A percentile compares a stretch with the other conserved stretches of the same genome.
Conservation (phyloP, 2,888 invertebrate species). For the Chrysina gloriosa region DNA sequence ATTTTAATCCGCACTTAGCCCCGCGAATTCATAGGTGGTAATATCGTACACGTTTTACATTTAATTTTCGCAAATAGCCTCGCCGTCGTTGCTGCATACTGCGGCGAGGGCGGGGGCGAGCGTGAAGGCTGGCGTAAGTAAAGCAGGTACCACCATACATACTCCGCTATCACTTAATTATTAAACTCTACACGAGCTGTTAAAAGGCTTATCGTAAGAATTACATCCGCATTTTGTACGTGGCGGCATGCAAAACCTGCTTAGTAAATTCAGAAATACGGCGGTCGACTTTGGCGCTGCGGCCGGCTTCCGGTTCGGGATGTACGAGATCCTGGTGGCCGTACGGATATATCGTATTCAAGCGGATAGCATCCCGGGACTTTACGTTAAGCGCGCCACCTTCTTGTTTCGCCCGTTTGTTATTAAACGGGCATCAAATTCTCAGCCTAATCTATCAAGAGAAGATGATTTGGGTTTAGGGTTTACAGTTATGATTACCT, state of each 20-base stretch:
- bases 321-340: neutral
- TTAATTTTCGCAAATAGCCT: conserved; percentile 33
- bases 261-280: conserved; percentile 42
- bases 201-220: conserved; percentile 44
- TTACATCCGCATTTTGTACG: conserved; percentile 30
- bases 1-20: conserved; percentile 30
- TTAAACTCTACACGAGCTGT: conserved; percentile 34
- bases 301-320: neutral
- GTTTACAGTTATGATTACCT: no score
- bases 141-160: neutral
- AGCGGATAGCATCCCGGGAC: neutral
- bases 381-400: no score
- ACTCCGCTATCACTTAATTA: conserved; percentile 45
- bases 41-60: conserved; percentile 37
- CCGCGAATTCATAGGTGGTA: conserved; percentile 28
- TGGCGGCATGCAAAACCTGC: neutral
- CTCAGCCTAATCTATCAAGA: neutral
- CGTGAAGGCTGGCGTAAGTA: neutral
- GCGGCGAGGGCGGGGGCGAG: neutral
- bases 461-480: neutral
- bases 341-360: conserved; percentile 7
- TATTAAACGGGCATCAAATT: neutral
- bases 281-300: conserved; percentile 16
- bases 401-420: neutral
- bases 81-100: neutral